Base-by-base conservation (phyloP, 1,140 invertebrate genomes). In the Alviniconcha marisindica region DNA sequence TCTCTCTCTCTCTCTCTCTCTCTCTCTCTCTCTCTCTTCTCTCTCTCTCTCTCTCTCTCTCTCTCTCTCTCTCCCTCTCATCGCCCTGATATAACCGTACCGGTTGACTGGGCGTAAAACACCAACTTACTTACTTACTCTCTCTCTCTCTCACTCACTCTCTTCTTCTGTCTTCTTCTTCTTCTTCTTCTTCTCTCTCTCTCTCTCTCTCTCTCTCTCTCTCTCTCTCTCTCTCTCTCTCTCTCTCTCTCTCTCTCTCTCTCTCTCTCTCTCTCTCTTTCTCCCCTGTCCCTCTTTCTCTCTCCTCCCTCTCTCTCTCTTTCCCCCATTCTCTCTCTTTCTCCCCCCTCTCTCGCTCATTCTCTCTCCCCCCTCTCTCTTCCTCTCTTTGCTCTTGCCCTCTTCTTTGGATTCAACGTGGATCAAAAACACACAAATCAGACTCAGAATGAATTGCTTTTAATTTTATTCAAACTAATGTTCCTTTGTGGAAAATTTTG, bases 31-130 rank as follows among this genome's bases (percentile, higher is more conserved):
- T 54, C 63, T 80, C 54, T 54, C 48, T 76, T 74, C 77, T 84
- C 77, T 66, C 56, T 73, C 71, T 56, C 44, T 77, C 63, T 77
- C 63, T 48, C 69, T 77, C 78, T 78, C 76, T 81, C 71, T 73
- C 66, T 71, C 36, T 66, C n/a, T 33, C 7, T 66, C 0, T 33
- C 7, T 66, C 28, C 24, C 63, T 33, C 7, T 66, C 24, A 33
- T 4, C 36, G 3, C 36, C 3, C 73, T 63, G 78, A 44, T 83
- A 60, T 83, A 31, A 38, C 44, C 38, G 15, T 54, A 5, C 28
- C 12, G 28, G n/a, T 44, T 36, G 28, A n/a, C 38, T 36, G n/a
- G 28, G 28, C 44, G 15, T 33, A 14, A 40, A n/a, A 40, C 73
- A 1, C 44, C 28, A n/a, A 31, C 44, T 2, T 28, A 31, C 44